phyloP scores from a whole-genome alignment of 2,113 vertebrate species.

The Cololabis saira region DNA sequence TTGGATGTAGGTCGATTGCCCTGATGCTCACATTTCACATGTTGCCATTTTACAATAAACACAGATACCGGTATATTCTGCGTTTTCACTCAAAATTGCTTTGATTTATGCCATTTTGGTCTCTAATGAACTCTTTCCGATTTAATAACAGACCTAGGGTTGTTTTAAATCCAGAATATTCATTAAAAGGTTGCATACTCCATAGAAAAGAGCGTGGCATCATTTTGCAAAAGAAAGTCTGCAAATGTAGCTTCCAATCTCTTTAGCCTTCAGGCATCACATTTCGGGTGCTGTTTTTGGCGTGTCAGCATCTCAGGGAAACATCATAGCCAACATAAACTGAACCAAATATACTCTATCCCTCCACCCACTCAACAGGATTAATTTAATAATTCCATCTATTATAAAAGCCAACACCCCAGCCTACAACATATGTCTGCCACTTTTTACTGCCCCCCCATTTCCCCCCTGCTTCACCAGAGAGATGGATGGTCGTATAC shows the following conservation, averaged over 20 bases:
- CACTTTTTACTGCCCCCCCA: constrained; percentile 28
- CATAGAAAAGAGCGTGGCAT: constrained; percentile 4
- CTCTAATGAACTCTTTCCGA: too few relatives aligned
- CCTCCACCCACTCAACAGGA: too few relatives aligned
- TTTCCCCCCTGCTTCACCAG: constrained; percentile 6
- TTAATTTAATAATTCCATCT: too few relatives aligned
- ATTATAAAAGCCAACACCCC: constrained; percentile 4
- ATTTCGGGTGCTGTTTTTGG: neutral
- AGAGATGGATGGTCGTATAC: constrained; percentile 64
- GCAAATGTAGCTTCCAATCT: neutral
- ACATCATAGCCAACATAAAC: constrained; percentile 4
- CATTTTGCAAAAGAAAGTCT: constrained; percentile 13
- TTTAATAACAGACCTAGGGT: too few relatives aligned
- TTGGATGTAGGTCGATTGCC: too few relatives aligned
- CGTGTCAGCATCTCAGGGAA: constrained; percentile 10
- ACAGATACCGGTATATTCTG: too few relatives aligned
- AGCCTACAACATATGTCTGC: constrained; percentile 31
- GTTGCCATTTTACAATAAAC: too few relatives aligned
- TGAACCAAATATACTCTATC: constrained; percentile 2
- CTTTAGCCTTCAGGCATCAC: neutral
- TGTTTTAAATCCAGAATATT: too few relatives aligned
- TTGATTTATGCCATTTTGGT: too few relatives aligned
- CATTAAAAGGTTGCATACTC: constrained; percentile 13
- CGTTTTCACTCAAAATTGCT: too few relatives aligned
- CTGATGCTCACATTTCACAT: too few relatives aligned